A percentile compares a stretch with the other conserved stretches of the same genome.
phyloP scores from a whole-genome alignment of 2,888 invertebrate species.

The Masnerella sp. region DNA sequence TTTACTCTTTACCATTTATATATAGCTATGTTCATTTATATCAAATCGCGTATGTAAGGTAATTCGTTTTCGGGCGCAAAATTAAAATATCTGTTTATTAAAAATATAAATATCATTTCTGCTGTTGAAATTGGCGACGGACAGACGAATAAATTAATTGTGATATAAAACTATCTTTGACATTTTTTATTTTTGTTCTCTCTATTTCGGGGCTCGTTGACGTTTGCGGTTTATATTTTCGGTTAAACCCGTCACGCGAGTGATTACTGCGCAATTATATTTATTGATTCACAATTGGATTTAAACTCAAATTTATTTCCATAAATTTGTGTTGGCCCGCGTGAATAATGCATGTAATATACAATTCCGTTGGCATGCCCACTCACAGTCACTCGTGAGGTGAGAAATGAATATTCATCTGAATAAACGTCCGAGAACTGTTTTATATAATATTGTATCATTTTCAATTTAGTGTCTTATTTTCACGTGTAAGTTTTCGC shows the following conservation, averaged over 20 bases:
- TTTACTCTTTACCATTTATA: too few relatives aligned
- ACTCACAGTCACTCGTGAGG: conserved; percentile 31
- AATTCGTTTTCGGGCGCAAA: too few relatives aligned
- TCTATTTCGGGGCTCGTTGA: too few relatives aligned
- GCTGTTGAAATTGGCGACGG: too few relatives aligned
- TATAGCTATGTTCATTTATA: too few relatives aligned
- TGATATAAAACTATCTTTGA: neutral
- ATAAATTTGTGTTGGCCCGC: conserved; percentile 48
- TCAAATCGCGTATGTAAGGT: too few relatives aligned
- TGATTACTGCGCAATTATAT: conserved; percentile 48
- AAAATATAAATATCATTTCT: too few relatives aligned
- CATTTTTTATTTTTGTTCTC: neutral
- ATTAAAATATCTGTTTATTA: too few relatives aligned
- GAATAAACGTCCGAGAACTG: conserved; percentile 53
- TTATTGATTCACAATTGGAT: conserved; percentile 44
- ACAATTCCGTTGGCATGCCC: conserved; percentile 51
- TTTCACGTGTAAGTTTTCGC: conserved; percentile 14
- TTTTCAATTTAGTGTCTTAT: conserved; percentile 47
- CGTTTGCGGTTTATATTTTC: conserved; percentile 14
- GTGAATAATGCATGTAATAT: conserved; percentile 65
- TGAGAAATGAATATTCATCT: conserved; percentile 56
- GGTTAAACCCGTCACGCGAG: conserved; percentile 21
- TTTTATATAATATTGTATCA: conserved; percentile 52
- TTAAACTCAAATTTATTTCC: conserved; percentile 53
- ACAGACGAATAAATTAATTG: too few relatives aligned